A percentile compares a stretch with the other conserved stretches of the same genome.
Conservation (phyloP, 2,888 invertebrate genomes). For the Escarpia spicata region DNA sequence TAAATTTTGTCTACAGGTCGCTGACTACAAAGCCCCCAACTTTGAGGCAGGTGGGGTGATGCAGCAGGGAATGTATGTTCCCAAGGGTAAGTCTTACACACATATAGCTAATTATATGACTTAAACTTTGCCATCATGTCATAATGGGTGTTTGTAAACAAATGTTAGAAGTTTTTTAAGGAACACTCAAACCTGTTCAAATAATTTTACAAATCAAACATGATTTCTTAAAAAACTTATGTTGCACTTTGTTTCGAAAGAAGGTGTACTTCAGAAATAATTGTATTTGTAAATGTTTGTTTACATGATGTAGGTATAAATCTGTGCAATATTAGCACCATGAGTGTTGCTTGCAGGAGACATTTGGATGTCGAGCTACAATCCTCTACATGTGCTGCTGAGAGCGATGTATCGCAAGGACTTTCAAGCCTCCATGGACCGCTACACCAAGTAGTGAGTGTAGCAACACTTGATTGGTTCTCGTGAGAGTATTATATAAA, state of each 20-base stretch:
- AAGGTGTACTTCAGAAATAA: too few species aligned
- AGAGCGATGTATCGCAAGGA: conserved; percentile 91
- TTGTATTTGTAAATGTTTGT: too few species aligned
- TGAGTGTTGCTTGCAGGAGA: conserved; percentile 44
- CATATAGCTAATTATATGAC: neutral
- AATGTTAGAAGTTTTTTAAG: too few species aligned
- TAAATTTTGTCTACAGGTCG: conserved; percentile 70
- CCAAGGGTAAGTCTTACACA: conserved; percentile 66
- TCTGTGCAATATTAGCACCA: neutral
- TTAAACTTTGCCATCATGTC: too few species aligned
- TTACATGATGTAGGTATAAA: too few species aligned
- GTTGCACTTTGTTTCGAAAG: too few species aligned
- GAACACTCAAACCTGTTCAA: too few species aligned
- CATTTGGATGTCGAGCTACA: conserved; percentile 93
- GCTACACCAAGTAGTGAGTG: conserved; percentile 87
- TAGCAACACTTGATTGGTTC: neutral
- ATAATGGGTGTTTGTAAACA: too few species aligned
- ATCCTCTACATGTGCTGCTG: conserved; percentile 90
- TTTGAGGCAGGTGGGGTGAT: conserved; percentile 78
- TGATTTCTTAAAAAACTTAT: too few species aligned
- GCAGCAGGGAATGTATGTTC: conserved; percentile 88
- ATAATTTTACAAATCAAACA: too few species aligned
- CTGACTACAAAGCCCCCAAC: conserved; percentile 88
- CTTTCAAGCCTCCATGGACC: conserved; percentile 87
- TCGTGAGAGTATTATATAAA: too few species aligned